These are phyloP conservation scores for Crocidura indochinensis DNA, from an alignment of 2,797 vertebrate species.

Conservation along the genomic window DNA sequence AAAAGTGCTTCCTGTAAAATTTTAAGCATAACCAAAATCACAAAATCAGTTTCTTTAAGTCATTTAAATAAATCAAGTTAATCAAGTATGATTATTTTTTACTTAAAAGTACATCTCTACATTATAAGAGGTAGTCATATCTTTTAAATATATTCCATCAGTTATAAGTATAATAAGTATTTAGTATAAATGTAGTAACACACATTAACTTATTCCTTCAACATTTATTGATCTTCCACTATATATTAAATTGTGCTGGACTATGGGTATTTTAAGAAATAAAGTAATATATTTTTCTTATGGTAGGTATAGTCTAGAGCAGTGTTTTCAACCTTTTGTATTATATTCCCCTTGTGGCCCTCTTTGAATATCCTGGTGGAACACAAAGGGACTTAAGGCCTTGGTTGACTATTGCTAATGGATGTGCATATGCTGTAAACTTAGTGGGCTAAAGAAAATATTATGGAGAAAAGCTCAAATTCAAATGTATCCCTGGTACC, in stretches of 20 bases:
- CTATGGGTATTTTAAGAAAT: constrained; percentile 3
- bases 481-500: background rate
- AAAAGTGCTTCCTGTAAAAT: constrained; percentile 48
- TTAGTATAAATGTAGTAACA: background rate
- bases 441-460: background rate
- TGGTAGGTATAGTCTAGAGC: background rate
- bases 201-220: constrained; percentile 42
- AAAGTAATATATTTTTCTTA: background rate
- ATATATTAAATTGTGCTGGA: background rate
- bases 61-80: background rate
- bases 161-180: background rate
- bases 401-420: background rate
- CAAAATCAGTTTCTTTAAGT: constrained; percentile 48
- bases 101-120: constrained; percentile 2
- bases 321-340: too few relatives aligned
- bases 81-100: constrained; percentile 54
- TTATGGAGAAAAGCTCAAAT: background rate
- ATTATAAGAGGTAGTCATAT: background rate
- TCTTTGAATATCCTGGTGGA: too few relatives aligned
- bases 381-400: too few relatives aligned
- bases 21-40: constrained; percentile 52
- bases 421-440: background rate
- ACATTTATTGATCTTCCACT: background rate
- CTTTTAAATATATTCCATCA: constrained; percentile 33
- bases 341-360: too few relatives aligned